A percentile compares a stretch with the other conserved stretches of the same genome.
phyloP scores from a whole-genome alignment of 2,113 vertebrate species.

The Anser brachyrhynchus region DNA sequence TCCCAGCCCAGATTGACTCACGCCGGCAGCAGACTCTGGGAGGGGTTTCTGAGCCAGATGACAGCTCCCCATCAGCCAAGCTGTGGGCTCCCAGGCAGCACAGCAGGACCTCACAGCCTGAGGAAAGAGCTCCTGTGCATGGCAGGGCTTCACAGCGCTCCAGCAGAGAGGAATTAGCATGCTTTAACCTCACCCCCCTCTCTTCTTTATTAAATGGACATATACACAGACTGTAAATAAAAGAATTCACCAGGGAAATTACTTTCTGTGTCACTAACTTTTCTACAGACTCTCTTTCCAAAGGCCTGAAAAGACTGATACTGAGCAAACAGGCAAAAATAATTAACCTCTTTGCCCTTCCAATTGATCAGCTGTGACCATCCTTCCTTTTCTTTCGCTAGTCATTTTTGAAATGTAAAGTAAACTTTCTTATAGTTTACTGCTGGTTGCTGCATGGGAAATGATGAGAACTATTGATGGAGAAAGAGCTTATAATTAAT shows the following conservation, averaged over 20 bases:
- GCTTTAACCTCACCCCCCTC: background rate
- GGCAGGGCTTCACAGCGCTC: background rate
- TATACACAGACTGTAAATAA: background rate
- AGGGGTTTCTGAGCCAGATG: background rate
- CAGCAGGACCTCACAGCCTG: background rate
- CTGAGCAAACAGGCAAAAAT: conserved; percentile 13
- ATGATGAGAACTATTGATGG: conserved; percentile 11
- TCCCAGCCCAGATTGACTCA: background rate
- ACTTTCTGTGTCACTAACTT: background rate
- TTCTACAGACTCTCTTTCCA: background rate
- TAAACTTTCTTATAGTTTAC: background rate
- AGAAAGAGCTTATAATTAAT: conserved; percentile 38
- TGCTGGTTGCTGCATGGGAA: background rate
- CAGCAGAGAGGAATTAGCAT: rapidly evolving
- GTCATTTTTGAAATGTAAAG: background rate
- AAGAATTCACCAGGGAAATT: background rate
- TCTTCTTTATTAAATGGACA: background rate
- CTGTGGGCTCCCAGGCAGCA: background rate
- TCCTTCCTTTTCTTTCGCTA: background rate
- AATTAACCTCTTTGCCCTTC: conserved; percentile 38
- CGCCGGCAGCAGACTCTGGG: background rate
- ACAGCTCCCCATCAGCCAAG: background rate
- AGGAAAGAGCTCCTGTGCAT: background rate
- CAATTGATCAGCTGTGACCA: background rate
- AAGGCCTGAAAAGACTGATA: background rate